phyloP scores from a whole-genome alignment of 64 coral and sea anemone species.

The Orbicella faveolata region DNA sequence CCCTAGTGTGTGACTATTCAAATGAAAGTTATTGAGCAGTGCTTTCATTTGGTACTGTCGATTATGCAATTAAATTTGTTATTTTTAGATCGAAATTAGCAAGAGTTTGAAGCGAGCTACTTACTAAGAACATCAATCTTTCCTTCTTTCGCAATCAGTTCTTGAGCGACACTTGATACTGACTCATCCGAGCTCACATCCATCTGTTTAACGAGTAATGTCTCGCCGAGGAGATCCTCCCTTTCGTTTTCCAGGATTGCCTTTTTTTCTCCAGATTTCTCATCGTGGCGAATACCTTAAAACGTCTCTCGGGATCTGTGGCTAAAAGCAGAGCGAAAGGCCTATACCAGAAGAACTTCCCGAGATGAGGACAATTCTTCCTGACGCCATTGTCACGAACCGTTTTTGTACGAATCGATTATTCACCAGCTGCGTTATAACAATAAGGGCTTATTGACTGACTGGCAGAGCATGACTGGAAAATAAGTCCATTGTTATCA shows the following conservation, averaged over 20 bases:
- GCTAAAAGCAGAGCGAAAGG: slow-evolving; percentile 3
- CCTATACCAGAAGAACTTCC: slow-evolving; percentile 15
- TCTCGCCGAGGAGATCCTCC: background rate
- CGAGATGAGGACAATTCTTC: background rate
- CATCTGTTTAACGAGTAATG: background rate
- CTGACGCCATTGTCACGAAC: background rate
- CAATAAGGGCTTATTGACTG: too few relatives aligned
- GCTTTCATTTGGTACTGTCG: too few relatives aligned
- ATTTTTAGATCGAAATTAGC: too few relatives aligned
- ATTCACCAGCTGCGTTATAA: too few relatives aligned
- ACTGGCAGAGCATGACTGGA: too few relatives aligned
- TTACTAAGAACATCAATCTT: slow-evolving; percentile 26
- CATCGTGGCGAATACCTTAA: slow-evolving; percentile 10
- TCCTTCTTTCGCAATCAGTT: background rate
- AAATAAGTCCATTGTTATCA: too few relatives aligned
- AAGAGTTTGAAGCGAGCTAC: background rate
- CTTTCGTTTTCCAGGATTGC: background rate
- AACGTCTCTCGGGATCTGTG: background rate
- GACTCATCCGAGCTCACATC: background rate
- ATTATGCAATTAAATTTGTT: too few relatives aligned
- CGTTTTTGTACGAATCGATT: too few relatives aligned
- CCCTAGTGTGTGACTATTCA: too few relatives aligned
- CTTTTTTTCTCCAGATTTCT: slow-evolving; percentile 15
- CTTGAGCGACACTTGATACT: background rate
- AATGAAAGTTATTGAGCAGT: too few relatives aligned